Evolutionary conservation across 2,113 vertebrate species (phyloP), one percentile per base, ranked within the genome.

Genomic region (Mormyrus iriodes): DNA sequence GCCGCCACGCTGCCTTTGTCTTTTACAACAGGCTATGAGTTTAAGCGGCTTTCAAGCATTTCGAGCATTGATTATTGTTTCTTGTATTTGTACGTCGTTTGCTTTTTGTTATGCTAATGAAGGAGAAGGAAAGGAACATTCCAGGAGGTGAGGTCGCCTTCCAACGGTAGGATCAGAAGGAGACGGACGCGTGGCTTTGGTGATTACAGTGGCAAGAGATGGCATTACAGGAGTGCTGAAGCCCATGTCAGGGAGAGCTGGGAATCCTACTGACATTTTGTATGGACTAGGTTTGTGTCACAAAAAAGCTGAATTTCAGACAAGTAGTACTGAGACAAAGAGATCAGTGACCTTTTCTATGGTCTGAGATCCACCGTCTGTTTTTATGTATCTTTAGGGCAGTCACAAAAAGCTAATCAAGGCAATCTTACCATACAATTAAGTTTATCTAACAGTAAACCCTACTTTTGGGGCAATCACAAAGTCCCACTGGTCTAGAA

Each of bases 1-100:
- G 94, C 94, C 94, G 95, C 94, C 94, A 95, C 95, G 94, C 94
- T 94, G 95, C 93, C 93, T 94, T 52, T 92, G 89, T 76, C 2
- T 69, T 48, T 85, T 12, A 89, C n/a, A 27, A 52, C 9, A 15
- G 48, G 13, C 17, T 27, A 86, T 27, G 31, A 55, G 15, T 52
- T 31, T 84, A 48, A 48, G 79, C 42, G 17, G 69, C 13, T 76
- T 76, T 39, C 1, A 1, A 79, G 12, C 73, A 79, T n/a, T n/a
- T n/a, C n/a, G n/a, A n/a, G n/a, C n/a, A n/a, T n/a, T n/a, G n/a
- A n/a, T n/a, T n/a, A n/a, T n/a, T n/a, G n/a, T n/a, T 76, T 76
- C 15, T 76, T 76, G 69, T 76, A 76, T 35, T 76, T 76, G 12
- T 5, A 39, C 69, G 12, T 76, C 27, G 4, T 76, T 76, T 9